A percentile compares a stretch with the other conserved stretches of the same genome.
phyloP scores from a whole-genome alignment of 1,140 invertebrate species.

The Ephestia elutella region DNA sequence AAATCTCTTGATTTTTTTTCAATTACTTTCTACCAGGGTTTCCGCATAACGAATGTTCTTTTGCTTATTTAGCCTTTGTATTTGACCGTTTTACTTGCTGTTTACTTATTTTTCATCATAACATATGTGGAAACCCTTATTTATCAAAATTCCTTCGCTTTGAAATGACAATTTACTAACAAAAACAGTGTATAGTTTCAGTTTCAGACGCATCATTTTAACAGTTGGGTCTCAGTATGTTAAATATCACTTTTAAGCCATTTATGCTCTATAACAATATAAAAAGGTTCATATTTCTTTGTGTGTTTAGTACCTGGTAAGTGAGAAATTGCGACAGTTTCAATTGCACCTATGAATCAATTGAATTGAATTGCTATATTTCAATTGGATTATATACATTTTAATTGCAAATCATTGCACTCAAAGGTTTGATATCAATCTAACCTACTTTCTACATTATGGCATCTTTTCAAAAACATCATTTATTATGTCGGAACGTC shows the following conservation, averaged over 20 bases:
- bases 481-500: too few relatives aligned
- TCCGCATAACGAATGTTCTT: too few relatives aligned
- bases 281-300: not conserved
- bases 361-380: not conserved
- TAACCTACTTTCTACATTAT: too few relatives aligned
- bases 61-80: too few relatives aligned
- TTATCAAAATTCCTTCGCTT: not conserved
- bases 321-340: not conserved
- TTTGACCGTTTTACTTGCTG: too few relatives aligned
- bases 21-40: not conserved
- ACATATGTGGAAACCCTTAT: not conserved
- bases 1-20: not conserved
- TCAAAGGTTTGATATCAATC: too few relatives aligned
- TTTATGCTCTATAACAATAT: not conserved
- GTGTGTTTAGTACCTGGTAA: not conserved
- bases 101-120: too few relatives aligned
- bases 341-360: not conserved
- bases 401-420: not conserved
- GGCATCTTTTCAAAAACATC: too few relatives aligned
- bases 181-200: constrained; percentile 26
- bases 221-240: constrained; percentile 46
- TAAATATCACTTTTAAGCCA: constrained; percentile 9
- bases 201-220: constrained; percentile 41
- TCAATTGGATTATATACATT: not conserved
- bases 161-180: constrained; percentile 26